phyloP scores from a whole-genome alignment of 2,113 vertebrate species.

The Pseudopipra pipra region DNA sequence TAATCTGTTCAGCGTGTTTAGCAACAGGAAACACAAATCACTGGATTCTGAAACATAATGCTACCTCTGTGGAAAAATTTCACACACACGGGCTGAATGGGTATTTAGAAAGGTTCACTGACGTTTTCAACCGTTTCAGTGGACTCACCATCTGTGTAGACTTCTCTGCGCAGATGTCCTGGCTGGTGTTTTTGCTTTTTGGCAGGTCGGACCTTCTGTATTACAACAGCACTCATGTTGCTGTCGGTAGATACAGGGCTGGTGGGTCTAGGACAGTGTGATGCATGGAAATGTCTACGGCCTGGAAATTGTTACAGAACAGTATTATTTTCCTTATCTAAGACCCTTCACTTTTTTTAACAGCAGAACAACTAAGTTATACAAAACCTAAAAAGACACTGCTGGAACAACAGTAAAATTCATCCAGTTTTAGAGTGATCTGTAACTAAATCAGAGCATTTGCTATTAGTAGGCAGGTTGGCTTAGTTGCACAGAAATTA shows the following conservation, averaged over 20 bases:
- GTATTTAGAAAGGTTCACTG: conserved; percentile 2
- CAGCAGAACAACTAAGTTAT: background rate
- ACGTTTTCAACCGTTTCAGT: conserved; percentile 7
- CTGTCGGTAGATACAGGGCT: conserved; percentile 97
- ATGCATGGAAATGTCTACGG: conserved; percentile 89
- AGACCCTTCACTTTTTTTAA: background rate
- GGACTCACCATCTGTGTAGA: conserved; percentile 90
- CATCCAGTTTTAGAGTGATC: background rate
- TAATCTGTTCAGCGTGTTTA: conserved; percentile 32
- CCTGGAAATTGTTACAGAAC: conserved; percentile 71
- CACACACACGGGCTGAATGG: background rate
- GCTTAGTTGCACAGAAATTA: background rate
- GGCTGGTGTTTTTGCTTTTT: conserved; percentile 95
- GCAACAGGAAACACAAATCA: conserved; percentile 32
- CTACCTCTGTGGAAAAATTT: conserved; percentile 18
- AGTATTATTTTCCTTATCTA: background rate
- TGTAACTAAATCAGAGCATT: background rate
- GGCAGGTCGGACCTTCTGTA: conserved; percentile 89
- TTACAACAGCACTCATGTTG: conserved; percentile 91
- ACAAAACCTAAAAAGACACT: background rate
- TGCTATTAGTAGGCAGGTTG: background rate
- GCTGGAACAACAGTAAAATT: background rate
- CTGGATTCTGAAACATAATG: conserved; percentile 30
- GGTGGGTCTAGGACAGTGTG: conserved; percentile 87
- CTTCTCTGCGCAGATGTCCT: conserved; percentile 89